Conservation (phyloP, 2,113 vertebrate genomes). For the Clarias batrachus region DNA sequence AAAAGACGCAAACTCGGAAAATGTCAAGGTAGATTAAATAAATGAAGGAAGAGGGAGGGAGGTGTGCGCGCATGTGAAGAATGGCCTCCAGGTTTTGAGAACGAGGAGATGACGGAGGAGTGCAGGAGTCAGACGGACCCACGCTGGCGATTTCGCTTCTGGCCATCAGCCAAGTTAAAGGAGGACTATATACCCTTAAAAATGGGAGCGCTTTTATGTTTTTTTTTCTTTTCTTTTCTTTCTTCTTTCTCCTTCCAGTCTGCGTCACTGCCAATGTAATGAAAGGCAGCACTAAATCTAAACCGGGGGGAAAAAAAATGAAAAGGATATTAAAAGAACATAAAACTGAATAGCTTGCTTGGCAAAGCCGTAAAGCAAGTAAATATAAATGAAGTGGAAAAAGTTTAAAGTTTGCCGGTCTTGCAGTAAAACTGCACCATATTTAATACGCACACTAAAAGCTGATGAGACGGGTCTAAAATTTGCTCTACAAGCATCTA, state of each 20-base stretch:
- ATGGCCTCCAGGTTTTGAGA: conserved; percentile 16
- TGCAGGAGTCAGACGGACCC: conserved; percentile 18
- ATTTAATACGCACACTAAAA: neutral
- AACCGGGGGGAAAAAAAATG: neutral
- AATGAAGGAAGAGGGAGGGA: conserved; percentile 25
- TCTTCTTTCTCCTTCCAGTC: neutral
- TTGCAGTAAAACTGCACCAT: neutral
- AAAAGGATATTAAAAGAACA: conserved; percentile 1
- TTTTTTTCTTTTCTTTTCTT: neutral
- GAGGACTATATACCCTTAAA: neutral
- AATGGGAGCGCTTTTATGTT: neutral
- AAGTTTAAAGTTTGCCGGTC: neutral
- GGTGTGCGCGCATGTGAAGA: conserved; percentile 12
- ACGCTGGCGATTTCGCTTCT: neutral
- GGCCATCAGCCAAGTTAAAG: conserved; percentile 23
- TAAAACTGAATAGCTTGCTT: neutral
- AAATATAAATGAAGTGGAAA: neutral
- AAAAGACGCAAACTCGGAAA: conserved; percentile 48
- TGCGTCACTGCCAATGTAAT: neutral
- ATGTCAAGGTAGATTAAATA: conserved; percentile 59
- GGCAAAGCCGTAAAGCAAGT: neutral
- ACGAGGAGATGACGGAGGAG: conserved; percentile 12
- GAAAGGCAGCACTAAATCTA: conserved; percentile 7
- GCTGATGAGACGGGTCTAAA: neutral
- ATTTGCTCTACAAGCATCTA: neutral